Percentiles rank a stretch among this genome's conserved stretches.
Evolutionary conservation across 2,888 invertebrate species (phyloP).

Genomic region (Cheiracanthium punctorium): DNA sequence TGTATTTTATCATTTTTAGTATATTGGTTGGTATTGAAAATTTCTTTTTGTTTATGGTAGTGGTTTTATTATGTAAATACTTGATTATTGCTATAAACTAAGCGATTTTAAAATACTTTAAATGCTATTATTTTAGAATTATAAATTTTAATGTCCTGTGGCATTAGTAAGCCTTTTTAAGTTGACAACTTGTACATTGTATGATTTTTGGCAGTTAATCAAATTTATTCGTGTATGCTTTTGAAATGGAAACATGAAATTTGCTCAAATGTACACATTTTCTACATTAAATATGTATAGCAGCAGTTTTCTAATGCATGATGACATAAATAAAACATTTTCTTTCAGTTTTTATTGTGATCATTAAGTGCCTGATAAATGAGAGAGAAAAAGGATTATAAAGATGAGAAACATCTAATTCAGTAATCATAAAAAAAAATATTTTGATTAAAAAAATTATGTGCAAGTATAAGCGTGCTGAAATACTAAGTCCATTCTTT

Average conservation of each 20-base stretch:
- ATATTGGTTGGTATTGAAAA: not conserved
- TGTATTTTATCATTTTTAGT: not conserved
- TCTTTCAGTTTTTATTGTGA: slow-evolving; percentile 25
- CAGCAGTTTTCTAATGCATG: slow-evolving; percentile 37
- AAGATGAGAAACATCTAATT: no score
- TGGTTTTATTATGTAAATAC: not conserved
- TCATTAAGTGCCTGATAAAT: no score
- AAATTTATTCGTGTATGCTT: not conserved
- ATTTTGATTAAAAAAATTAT: no score
- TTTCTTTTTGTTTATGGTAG: not conserved
- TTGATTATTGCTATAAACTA: not conserved
- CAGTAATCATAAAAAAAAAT: no score
- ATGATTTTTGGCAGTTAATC: not conserved
- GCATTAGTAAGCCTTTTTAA: no score
- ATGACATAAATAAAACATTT: slow-evolving; percentile 35
- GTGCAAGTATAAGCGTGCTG: no score
- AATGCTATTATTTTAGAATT: not conserved
- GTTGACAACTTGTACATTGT: no score
- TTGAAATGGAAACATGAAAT: slow-evolving; percentile 27
- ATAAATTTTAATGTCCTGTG: not conserved
- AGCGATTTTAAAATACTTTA: not conserved
- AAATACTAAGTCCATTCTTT: no score
- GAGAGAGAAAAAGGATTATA: no score
- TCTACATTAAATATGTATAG: slow-evolving; percentile 31
- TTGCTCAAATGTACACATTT: slow-evolving; percentile 56